Percentiles rank a stretch among this genome's conserved stretches.
Evolutionary conservation across 1,140 invertebrate species (phyloP).

Genomic region (Littorina saxatilis): DNA sequence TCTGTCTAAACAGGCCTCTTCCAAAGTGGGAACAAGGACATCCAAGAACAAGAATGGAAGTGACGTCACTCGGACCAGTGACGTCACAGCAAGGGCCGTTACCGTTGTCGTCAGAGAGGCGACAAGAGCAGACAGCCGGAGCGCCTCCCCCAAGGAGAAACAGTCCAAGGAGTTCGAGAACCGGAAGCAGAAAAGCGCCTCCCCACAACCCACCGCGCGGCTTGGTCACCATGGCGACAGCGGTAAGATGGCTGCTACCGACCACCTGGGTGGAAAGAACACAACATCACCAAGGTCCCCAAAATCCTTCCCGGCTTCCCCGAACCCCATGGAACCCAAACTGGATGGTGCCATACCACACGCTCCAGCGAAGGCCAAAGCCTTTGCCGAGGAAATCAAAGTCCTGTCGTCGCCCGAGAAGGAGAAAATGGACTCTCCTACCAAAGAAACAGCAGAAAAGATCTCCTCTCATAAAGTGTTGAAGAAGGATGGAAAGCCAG

Average conservation of each 20-base stretch:
- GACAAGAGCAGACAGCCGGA: not conserved
- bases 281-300: too few relatives aligned
- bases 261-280: too few relatives aligned
- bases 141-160: slow-evolving; percentile 29
- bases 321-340: too few relatives aligned
- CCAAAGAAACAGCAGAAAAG: not conserved
- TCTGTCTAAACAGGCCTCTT: not conserved
- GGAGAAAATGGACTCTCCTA: slow-evolving; percentile 5
- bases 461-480: not conserved
- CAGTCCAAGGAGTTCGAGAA: slow-evolving; percentile 34
- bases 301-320: too few relatives aligned
- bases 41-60: not conserved
- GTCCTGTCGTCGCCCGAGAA: not conserved
- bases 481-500: not conserved
- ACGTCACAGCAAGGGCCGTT: not conserved
- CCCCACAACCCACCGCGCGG: not conserved
- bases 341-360: too few relatives aligned
- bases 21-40: not conserved
- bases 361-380: not conserved
- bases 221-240: not conserved
- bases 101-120: not conserved
- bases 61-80: not conserved
- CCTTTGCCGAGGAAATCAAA: not conserved
- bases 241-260: not conserved
- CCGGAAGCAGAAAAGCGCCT: slow-evolving; percentile 29